Percentiles rank a stretch among this genome's conserved stretches.
Evolutionary conservation across 2,113 vertebrate genomes (phyloP).

Genomic region (Irena cyanogastra): DNA sequence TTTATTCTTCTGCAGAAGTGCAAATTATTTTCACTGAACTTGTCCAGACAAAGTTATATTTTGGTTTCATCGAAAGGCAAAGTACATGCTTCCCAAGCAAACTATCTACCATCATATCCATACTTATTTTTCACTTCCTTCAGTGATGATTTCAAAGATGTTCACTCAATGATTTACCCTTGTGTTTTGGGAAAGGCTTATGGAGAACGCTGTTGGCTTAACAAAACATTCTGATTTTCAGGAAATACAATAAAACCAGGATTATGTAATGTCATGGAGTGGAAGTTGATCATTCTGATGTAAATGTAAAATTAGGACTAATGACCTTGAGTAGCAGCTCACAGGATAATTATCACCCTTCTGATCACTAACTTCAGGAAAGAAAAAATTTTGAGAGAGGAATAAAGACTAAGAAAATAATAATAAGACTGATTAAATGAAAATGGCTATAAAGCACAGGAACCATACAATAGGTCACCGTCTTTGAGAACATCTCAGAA

Average conservation of each 20-base stretch:
- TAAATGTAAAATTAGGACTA: neutral
- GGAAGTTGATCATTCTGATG: neutral
- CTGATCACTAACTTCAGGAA: neutral
- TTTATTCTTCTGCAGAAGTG: neutral
- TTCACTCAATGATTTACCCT: neutral
- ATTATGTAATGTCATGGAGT: neutral
- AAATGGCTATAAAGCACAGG: neutral
- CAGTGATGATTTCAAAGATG: neutral
- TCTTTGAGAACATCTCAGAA: neutral
- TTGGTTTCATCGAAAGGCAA: neutral
- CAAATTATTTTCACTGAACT: neutral
- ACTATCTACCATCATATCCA: neutral
- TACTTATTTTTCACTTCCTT: neutral
- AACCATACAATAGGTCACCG: neutral
- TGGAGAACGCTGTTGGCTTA: neutral
- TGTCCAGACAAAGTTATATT: neutral
- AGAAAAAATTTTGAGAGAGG: neutral
- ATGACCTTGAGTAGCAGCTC: neutral
- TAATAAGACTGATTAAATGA: neutral
- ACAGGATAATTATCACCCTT: neutral
- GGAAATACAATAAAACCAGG: neutral
- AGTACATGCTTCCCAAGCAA: neutral
- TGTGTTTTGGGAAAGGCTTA: neutral
- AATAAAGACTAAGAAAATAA: neutral
- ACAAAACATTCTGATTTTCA: rapidly evolving